Evolutionary conservation across 1,140 invertebrate genomes (phyloP), one percentile per base, ranked within the genome.

Genomic region (Drosophila nebulosa): DNA sequence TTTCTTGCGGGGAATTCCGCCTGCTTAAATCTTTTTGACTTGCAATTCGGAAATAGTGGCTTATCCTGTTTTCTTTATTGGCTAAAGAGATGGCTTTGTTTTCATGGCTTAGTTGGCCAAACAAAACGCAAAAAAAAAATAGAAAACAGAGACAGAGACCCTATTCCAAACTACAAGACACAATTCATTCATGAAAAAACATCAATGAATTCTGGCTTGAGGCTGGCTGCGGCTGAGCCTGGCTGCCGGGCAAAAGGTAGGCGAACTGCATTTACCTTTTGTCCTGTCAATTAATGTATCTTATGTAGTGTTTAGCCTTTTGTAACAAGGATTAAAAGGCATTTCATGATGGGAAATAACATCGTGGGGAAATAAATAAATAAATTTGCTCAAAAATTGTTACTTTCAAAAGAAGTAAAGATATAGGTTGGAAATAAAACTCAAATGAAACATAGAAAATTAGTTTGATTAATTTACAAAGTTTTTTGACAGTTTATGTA

Each of bases 41-140:
- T 75, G 71, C 76, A 80, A 74, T 70, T 90, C 88, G 88, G 88
- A 90, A 90, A 90, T 88, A 63, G 73, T 72, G 71, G 86, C 74
- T 90, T 80, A 90, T 90, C 88, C 83, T 90, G 74, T 90, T 90
- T 85, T 90, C 88, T 73, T 84, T 90, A 83, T 90, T 90, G 79
- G 88, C 74, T 90, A 78, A 86, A 83, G 71, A 65, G 69, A 74
- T 59, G 46, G 52, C 68, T 67, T 83, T 88, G 79, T 86, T 83
- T 69, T 67, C 68, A 60, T 69, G 81, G 81, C 78, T 85, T 86
- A 86, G 67, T 74, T 78, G 50, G 64, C 55, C 67, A 78, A 85
- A 86, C 81, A 86, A 81, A 74, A 63, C 27, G 10, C 18, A 57
- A 24, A 30, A 9, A 30, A 10, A 27, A 9, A 7, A 30, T n/a